Conservation (phyloP, 2,113 vertebrate genomes). For the Notarius lentiginosus region DNA sequence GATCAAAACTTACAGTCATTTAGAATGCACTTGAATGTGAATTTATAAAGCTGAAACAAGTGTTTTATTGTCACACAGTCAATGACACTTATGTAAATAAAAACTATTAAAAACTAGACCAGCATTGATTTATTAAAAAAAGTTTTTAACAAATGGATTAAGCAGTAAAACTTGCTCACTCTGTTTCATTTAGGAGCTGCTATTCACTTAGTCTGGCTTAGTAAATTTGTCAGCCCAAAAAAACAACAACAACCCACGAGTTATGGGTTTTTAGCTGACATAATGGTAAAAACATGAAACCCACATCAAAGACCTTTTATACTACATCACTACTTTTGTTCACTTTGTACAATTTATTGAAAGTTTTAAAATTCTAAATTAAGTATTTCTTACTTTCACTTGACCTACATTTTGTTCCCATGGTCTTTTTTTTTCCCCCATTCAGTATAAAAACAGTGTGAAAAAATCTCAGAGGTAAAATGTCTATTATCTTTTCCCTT, state of each 20-base stretch:
- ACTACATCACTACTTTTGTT: background rate
- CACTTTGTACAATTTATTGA: background rate
- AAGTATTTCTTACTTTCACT: background rate
- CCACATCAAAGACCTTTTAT: slow-evolving; percentile 5
- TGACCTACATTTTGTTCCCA: background rate
- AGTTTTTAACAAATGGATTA: background rate
- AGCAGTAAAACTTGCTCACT: background rate
- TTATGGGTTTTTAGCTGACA: background rate
- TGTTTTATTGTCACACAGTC: background rate
- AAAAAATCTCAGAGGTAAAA: background rate
- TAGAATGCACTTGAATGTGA: background rate
- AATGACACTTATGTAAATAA: background rate
- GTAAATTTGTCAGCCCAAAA: background rate
- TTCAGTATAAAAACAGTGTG: background rate
- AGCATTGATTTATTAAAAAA: no score
- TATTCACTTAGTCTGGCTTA: background rate
- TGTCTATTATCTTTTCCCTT: background rate
- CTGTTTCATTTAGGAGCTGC: slow-evolving; percentile 7
- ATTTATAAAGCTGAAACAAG: background rate
- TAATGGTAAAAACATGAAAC: background rate
- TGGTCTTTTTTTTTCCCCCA: background rate
- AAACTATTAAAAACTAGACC: background rate
- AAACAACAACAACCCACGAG: background rate
- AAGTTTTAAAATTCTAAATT: background rate
- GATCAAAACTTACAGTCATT: background rate